These are phyloP conservation scores for Pluvialis apricaria DNA, from an alignment of 2,113 vertebrate genomes.

Conservation along the genomic window DNA sequence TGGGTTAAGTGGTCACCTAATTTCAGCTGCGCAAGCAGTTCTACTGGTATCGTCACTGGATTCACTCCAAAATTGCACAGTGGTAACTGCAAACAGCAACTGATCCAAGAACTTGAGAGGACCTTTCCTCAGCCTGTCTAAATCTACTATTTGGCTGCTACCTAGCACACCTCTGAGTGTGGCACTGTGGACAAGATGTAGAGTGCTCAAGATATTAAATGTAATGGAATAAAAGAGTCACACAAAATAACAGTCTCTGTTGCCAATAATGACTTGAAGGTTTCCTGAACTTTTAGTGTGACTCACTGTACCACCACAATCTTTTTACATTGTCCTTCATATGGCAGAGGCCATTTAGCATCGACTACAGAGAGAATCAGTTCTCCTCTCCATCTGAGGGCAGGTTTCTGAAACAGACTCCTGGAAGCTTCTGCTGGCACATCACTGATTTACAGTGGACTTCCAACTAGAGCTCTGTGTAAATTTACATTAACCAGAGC, in stretches of 20 bases:
- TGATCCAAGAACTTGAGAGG: background rate
- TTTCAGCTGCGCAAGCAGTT: background rate
- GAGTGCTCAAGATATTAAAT: background rate
- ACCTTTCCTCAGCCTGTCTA: background rate
- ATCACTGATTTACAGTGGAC: background rate
- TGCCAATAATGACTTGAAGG: background rate
- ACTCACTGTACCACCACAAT: background rate
- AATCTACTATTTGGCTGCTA: background rate
- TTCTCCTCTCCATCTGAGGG: background rate
- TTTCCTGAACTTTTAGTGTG: background rate
- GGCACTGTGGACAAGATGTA: background rate
- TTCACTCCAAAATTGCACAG: background rate
- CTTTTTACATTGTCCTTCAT: background rate
- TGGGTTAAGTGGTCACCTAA: background rate
- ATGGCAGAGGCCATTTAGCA: background rate
- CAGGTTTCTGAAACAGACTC: background rate
- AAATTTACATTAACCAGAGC: background rate
- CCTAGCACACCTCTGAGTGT: background rate
- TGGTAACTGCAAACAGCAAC: background rate
- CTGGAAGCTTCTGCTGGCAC: background rate
- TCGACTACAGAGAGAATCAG: background rate
- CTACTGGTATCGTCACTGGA: rapidly evolving
- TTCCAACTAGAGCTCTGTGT: background rate
- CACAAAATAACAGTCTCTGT: background rate
- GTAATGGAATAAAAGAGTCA: background rate